These are phyloP conservation scores for Emmelina monodactyla DNA, from an alignment of 2,888 invertebrate genomes.

Conservation along the genomic window DNA sequence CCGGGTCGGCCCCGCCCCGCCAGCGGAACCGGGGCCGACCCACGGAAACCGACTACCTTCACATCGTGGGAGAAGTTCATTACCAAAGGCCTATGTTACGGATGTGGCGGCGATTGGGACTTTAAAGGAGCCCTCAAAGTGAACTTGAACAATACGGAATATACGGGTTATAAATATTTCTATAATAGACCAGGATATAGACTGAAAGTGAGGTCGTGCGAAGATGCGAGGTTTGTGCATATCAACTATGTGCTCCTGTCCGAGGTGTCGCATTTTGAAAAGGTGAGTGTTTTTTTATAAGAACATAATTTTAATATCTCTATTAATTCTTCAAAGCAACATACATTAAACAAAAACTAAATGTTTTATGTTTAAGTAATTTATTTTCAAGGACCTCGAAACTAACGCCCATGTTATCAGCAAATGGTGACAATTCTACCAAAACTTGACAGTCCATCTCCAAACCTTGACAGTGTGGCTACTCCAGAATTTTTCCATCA, in stretches of 20 bases:
- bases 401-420: too few relatives aligned
- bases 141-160: slow-evolving; percentile 51
- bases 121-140: slow-evolving; percentile 50
- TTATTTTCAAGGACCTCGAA: too few relatives aligned
- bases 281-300: slow-evolving; percentile 66
- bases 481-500: too few relatives aligned
- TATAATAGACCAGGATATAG: slow-evolving; percentile 45
- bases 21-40: slow-evolving; percentile 29
- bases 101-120: slow-evolving; percentile 55
- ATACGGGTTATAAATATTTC: slow-evolving; percentile 58
- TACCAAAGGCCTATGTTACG: slow-evolving; percentile 49
- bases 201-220: slow-evolving; percentile 50
- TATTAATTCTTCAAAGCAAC: not conserved
- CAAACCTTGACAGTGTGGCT: too few relatives aligned
- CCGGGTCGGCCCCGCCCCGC: slow-evolving; percentile 58
- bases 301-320: not conserved
- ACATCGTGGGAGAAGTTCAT: slow-evolving; percentile 39
- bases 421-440: too few relatives aligned
- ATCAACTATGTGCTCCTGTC: slow-evolving; percentile 70
- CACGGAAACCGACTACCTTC: slow-evolving; percentile 22
- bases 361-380: not conserved
- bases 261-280: slow-evolving; percentile 70
- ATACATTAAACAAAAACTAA: not conserved
- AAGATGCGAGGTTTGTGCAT: slow-evolving; percentile 72
- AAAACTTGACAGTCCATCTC: too few relatives aligned